Percentiles rank a stretch among this genome's conserved stretches.
phyloP scores from a whole-genome alignment of 2,797 vertebrate genomes.

The Phrynocephalus guinanensis region DNA sequence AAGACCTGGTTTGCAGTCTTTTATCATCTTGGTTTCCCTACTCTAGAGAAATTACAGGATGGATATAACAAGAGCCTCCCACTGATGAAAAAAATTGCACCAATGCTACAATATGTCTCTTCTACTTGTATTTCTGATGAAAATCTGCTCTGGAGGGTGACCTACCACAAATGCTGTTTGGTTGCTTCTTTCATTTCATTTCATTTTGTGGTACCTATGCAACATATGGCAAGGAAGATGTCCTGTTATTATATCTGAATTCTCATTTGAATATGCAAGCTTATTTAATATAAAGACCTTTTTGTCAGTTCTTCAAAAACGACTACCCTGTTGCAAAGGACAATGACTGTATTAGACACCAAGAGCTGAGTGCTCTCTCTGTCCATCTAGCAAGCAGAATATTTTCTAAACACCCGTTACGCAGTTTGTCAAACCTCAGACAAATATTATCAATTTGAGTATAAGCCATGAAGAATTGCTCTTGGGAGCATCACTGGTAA shows the following conservation, averaged over 20 bases:
- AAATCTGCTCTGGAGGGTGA: not conserved
- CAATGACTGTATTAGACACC: conserved; percentile 10
- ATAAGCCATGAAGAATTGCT: conserved; percentile 8
- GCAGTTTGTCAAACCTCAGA: not conserved
- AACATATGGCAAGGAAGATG: not conserved
- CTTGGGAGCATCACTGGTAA: rapidly evolving
- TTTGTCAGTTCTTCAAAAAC: conserved; percentile 2
- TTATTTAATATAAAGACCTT: not conserved
- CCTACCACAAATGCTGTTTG: not conserved
- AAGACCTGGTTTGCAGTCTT: no score
- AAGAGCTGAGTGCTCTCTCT: not conserved
- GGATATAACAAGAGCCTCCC: not conserved
- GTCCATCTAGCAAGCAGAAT: not conserved
- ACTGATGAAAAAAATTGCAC: not conserved
- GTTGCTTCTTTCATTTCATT: not conserved
- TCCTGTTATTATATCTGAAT: not conserved
- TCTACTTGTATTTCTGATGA: not conserved
- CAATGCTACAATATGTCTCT: not conserved
- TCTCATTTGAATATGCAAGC: not conserved
- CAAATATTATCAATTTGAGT: not conserved
- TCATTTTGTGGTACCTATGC: not conserved
- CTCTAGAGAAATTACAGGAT: no score
- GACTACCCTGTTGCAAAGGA: not conserved
- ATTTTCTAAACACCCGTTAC: not conserved
- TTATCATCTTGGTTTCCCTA: no score